Conservation (phyloP, 2,888 invertebrate species). For the Timandra comae region DNA sequence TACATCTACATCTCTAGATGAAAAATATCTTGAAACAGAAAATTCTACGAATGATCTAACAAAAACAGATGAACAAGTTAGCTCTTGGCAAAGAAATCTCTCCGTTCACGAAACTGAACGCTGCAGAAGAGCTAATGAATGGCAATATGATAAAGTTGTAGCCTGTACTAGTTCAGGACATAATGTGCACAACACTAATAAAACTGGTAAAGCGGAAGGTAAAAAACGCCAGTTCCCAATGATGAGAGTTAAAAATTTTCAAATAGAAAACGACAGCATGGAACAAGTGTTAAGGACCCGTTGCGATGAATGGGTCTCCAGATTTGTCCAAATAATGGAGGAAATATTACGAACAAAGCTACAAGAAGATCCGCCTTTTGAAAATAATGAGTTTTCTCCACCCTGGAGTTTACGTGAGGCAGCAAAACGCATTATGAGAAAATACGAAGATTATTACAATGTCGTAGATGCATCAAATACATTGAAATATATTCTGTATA, state of each 20-base stretch:
- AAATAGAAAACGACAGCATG: constrained; percentile 39
- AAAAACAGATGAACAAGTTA: too few relatives aligned
- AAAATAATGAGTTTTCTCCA: constrained; percentile 33
- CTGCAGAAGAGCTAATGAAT: too few relatives aligned
- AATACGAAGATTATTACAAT: constrained; percentile 29
- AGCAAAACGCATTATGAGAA: constrained; percentile 42
- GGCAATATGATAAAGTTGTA: too few relatives aligned
- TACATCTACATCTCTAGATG: too few relatives aligned
- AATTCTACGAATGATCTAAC: too few relatives aligned
- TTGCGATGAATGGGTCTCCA: constrained; percentile 56
- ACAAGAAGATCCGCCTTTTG: constrained; percentile 31
- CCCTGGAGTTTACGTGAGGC: constrained; percentile 58
- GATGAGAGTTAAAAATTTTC: constrained; percentile 36
- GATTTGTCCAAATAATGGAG: constrained; percentile 63
- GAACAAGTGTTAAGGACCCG: constrained; percentile 41
- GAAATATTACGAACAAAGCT: constrained; percentile 49
- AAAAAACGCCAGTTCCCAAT: too few relatives aligned
- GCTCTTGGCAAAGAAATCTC: constrained; percentile 17
- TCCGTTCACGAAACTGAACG: too few relatives aligned
- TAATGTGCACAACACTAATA: too few relatives aligned
- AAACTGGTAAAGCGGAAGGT: too few relatives aligned
- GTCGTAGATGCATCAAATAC: constrained; percentile 41
- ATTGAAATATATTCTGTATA: constrained; percentile 35
- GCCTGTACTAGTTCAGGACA: too few relatives aligned
- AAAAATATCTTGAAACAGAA: too few relatives aligned